Base-by-base conservation (phyloP, 2,797 vertebrate species). In the Xenopus petersii region DNA sequence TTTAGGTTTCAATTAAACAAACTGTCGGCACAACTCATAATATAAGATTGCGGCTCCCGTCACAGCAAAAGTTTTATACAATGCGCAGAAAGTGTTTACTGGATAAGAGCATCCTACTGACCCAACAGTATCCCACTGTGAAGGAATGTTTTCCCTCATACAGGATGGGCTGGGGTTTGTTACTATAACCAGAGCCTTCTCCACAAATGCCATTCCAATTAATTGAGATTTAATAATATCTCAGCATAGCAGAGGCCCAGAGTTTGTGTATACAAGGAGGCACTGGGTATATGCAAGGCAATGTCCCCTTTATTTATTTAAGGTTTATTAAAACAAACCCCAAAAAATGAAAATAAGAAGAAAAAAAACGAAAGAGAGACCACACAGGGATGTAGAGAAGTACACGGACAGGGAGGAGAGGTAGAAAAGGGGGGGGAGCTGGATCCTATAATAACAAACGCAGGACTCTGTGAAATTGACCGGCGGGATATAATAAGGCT, bases 311-410 rank as follows among this genome's bases (percentile, higher is more conserved):
- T 66, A 67, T 79, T 70, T 74, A 74, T 78, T 61, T 79, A 79
- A 79, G 70, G 77, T 61, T 70, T 79, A 74, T 66, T 79, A 65
- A 74, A 79, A 74, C 71, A 79, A 79, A 79, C 36, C 36, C 2
- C 36, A 42, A 42, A 42, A 74, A 61, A 24, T 54, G 12, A 78
- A 64, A 62, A 68, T 58, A 16, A 12, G 64, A 15, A 54, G 17
- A 73, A 64, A 67, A 74, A 9, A 16, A 66, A 55, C 6, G 47
- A 12, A 30, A 49, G 47, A 51, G 49, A 74, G 77, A 79, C 77
- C 77, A 79, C 77, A 74, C 77, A 74, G 60, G 67, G 71, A 73
- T 55, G 24, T 24, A 67, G 64, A 68, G 33, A 62, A 73, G 68
- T 69, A 68, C 58, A 64, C 17, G 49, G 51, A 49, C 71, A 24